Evolutionary conservation across 2,113 vertebrate species (phyloP).

Genomic region (Pungitius pungitius): DNA sequence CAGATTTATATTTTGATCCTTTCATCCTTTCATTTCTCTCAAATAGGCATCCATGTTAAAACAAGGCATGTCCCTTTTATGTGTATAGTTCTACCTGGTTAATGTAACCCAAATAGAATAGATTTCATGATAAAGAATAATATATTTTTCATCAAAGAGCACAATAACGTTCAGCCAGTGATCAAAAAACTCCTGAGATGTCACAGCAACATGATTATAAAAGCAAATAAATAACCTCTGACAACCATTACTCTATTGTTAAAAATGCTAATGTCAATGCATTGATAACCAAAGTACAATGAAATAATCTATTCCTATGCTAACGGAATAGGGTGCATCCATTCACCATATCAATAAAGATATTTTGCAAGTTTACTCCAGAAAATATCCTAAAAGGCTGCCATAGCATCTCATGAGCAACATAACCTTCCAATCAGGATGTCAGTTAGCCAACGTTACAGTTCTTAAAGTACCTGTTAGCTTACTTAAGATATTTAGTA

Average conservation of each 20-base stretch:
- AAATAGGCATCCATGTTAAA: slow-evolving; percentile 1
- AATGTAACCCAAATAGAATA: slow-evolving; percentile 8
- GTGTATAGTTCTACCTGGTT: slow-evolving; percentile 3
- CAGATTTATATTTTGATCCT: slow-evolving; percentile 20
- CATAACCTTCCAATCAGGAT: neutral
- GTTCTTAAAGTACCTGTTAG: neutral
- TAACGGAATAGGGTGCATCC: neutral
- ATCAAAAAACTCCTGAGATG: neutral
- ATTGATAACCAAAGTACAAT: neutral
- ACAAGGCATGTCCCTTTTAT: neutral
- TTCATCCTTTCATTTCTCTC: neutral
- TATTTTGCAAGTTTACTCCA: neutral
- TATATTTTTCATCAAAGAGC: slow-evolving; percentile 13
- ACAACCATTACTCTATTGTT: neutral
- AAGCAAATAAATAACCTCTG: neutral
- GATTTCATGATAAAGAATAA: neutral
- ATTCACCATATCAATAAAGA: neutral
- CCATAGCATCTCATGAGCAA: neutral
- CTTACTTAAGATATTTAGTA: neutral
- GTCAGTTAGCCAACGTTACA: neutral
- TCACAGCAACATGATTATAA: neutral
- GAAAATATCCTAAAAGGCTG: too few species aligned
- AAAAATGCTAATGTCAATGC: neutral
- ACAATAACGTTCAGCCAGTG: neutral
- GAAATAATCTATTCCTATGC: too few species aligned